Evolutionary conservation across 2,113 vertebrate genomes (phyloP), one percentile per base, ranked within the genome.

Genomic region (Mastomys coucha): DNA sequence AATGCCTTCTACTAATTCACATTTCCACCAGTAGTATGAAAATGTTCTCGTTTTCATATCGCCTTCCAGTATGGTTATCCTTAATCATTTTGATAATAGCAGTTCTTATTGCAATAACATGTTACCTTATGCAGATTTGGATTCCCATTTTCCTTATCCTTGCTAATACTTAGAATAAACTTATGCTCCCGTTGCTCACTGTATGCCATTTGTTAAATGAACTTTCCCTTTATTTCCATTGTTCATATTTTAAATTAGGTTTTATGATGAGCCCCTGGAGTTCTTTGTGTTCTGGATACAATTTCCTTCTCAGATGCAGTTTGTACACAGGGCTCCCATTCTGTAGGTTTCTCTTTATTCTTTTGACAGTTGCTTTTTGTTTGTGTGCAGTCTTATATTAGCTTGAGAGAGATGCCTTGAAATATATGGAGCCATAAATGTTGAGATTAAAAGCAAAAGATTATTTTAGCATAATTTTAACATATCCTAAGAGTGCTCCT

Each of bases 351-450:
- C 7, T 84, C 24, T 84, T 63, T 2, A 42, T 42, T 60, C 80
- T 42, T 4, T 39, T 42, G 56, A 28, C 3, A 28, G 24, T 51
- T 33, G 28, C n/a, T 3, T 39, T 82, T 58, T 22, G 19, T 72
- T 90, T 93, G 45, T 7, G 87, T 11, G 51, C 39, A 69, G 77
- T 91, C 93, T 95, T 82, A 97, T 77, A 87, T 93, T 72, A 89
- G 1, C 14, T 81, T 72, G 42, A 89, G 49, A 96, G 26, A 93
- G 36, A 65, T 28, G 1, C 58, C 63, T 49, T 76, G 28, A 85
- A 95, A 93, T 92, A 85, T 51, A 80, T 13, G 5, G 36, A 91
- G 92, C 75, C n/a, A 6, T 72, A 69, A 94, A 63, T 85, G 20
- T 78, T 94, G 39, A 17, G 39, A 77, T 84, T 56, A 82, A 60